A percentile compares a stretch with the other conserved stretches of the same genome.
These are phyloP conservation scores for Thereuonema tuberculata DNA, from an alignment of 1,140 invertebrate genomes.

Conservation along the genomic window DNA sequence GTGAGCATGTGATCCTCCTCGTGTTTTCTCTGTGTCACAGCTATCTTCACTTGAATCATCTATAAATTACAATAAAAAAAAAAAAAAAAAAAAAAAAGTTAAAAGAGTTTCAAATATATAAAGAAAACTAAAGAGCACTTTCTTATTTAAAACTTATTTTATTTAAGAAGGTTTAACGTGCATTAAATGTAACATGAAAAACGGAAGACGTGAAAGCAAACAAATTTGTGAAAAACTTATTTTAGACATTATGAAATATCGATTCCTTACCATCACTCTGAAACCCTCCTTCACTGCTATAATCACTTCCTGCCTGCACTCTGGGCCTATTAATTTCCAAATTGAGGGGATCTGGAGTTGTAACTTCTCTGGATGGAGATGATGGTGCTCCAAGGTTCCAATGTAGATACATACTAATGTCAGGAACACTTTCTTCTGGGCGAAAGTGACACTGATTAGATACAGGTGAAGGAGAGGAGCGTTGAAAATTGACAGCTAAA, in stretches of 20 bases:
- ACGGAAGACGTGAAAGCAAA: no score
- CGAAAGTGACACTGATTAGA: slow-evolving; percentile 12
- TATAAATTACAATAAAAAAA: slow-evolving; percentile 23
- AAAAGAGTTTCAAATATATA: slow-evolving; percentile 8
- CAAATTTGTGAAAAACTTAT: no score
- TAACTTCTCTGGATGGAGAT: background rate
- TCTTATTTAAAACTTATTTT: no score
- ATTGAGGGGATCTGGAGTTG: background rate
- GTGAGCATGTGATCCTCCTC: slow-evolving; percentile 41
- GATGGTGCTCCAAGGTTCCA: slow-evolving; percentile 12
- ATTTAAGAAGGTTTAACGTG: no score
- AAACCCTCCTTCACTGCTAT: slow-evolving; percentile 20
- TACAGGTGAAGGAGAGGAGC: background rate
- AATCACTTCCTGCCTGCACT: slow-evolving; percentile 15
- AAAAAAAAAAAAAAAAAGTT: background rate
- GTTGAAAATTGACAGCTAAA: no score
- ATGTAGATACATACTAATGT: slow-evolving; percentile 25
- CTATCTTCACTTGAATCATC: slow-evolving; percentile 33
- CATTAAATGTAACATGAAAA: no score
- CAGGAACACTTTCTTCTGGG: slow-evolving; percentile 22
- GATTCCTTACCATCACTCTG: slow-evolving; percentile 21
- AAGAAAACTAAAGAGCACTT: background rate
- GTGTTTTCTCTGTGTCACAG: slow-evolving; percentile 25
- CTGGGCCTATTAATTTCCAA: no score
- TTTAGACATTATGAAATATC: no score